Evolutionary conservation across 1,140 invertebrate species (phyloP).

Genomic region (Panulirus ornatus): DNA sequence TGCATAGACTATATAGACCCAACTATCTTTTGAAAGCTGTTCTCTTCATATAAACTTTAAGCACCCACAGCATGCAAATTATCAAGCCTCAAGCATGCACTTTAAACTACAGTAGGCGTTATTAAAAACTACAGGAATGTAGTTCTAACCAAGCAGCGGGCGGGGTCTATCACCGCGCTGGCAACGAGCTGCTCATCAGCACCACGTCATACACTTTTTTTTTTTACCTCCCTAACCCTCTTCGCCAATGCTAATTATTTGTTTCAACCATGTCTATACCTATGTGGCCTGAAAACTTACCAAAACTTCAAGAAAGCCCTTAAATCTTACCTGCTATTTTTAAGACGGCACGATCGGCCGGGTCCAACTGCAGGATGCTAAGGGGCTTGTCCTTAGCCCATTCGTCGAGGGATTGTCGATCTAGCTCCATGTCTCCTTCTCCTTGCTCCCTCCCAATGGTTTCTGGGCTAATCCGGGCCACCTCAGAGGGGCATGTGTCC

Average conservation of each 20-base stretch:
- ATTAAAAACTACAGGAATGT: too few species aligned
- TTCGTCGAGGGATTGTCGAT: slow-evolving; percentile 89
- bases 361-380: slow-evolving; percentile 95
- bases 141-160: too few species aligned
- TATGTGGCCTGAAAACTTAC: background rate
- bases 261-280: background rate
- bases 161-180: slow-evolving; percentile 20
- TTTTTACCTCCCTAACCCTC: background rate
- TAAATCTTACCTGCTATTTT: slow-evolving; percentile 92
- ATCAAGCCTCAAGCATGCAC: too few species aligned
- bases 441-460: slow-evolving; percentile 48
- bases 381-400: slow-evolving; percentile 97
- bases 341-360: slow-evolving; percentile 94
- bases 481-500: slow-evolving; percentile 63
- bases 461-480: slow-evolving; percentile 58
- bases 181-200: background rate
- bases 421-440: slow-evolving; percentile 75
- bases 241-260: background rate
- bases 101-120: too few species aligned
- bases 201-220: background rate
- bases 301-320: background rate
- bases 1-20: too few species aligned
- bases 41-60: too few species aligned
- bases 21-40: too few species aligned
- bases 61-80: too few species aligned